Percentiles rank a stretch among this genome's conserved stretches.
Conservation (phyloP, 2,888 invertebrate species). For the Netelia virgata region DNA sequence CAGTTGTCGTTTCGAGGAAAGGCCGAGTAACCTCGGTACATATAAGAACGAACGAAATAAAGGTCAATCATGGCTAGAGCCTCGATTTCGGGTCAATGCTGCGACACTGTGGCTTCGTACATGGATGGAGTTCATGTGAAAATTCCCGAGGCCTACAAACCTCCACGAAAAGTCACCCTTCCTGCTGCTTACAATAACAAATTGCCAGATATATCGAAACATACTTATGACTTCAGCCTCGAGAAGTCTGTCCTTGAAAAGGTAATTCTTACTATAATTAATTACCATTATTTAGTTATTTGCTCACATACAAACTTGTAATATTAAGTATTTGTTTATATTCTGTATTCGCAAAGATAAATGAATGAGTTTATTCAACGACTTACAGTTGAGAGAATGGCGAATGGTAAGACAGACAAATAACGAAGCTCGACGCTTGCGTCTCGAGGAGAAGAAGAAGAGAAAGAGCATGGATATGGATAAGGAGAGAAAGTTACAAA, state of each 20-base stretch:
- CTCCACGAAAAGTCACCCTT: slow-evolving; percentile 90
- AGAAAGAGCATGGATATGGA: slow-evolving; percentile 86
- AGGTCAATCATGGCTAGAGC: slow-evolving; percentile 77
- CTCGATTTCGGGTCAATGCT: slow-evolving; percentile 77
- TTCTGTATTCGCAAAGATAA: background rate
- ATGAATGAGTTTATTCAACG: background rate
- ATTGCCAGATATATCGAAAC: slow-evolving; percentile 86
- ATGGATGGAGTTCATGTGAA: slow-evolving; percentile 95
- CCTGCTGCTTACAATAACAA: slow-evolving; percentile 87
- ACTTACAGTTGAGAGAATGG: slow-evolving; percentile 88
- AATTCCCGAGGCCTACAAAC: slow-evolving; percentile 94
- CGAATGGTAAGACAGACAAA: slow-evolving; percentile 88
- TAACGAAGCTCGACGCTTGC: slow-evolving; percentile 87
- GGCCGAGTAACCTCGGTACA: background rate
- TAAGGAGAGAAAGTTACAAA: slow-evolving; percentile 20
- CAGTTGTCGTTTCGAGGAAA: slow-evolving; percentile 6
- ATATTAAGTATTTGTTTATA: slow-evolving; percentile 7
- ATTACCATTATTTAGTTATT: no score
- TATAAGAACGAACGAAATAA: slow-evolving; percentile 29
- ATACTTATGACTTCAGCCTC: slow-evolving; percentile 90
- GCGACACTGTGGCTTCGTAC: slow-evolving; percentile 86
- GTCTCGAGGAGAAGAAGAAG: slow-evolving; percentile 87
- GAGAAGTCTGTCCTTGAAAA: slow-evolving; percentile 91
- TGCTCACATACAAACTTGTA: background rate
- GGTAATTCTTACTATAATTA: slow-evolving; percentile 71